Base-by-base conservation (phyloP, 2,797 vertebrate species). In the Tokudaia tokunoshimensis region DNA sequence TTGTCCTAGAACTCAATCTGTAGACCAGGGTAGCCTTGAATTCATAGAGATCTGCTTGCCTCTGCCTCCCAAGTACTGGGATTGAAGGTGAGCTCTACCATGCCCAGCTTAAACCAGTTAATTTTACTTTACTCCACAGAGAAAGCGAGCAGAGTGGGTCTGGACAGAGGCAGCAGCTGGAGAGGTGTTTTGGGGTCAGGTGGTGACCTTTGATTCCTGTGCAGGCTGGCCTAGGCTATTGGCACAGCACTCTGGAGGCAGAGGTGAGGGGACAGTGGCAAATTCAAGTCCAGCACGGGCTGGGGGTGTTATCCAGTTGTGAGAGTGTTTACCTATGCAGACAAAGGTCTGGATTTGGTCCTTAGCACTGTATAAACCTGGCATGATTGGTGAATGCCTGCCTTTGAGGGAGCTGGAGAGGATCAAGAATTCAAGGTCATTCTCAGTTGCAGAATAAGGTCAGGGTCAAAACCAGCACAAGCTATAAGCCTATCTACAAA, bases 121-220 rank as follows among this genome's bases (percentile, higher is more conserved):
- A 20, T 90, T 96, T 95, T 29, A 22, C 65, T 94, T 82, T 61
- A 34, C 47, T 59, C 44, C 86, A 44, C 52, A 78, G 72, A 76
- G 7, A 34, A 84, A 86, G 70, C 41, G 44, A 91, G 41, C 41
- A 7, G 3, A 81, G 55, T 13, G 44, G 84, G 41, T 24, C 19
- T 63, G 82, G 81, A 44, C 31, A n/a, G 31, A 15, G 29, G 41
- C 44, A 3, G 31, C 37, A 74, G 44, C 83, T 9, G 26, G 50
- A 12, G 31, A 1, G 0, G 0, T 7, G 22, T 52, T 44, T 65
- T 63, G 72, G 50, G 4, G 31, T 10, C 79, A 78, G n/a, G 74
- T 37, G 74, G 6, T 9, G 7, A 26, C 22, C 75, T 52, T 41
- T 65, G 41, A 13, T 19, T 9, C 6, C 7, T n/a, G 3, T 22